Conservation (phyloP, 2,113 vertebrate species). For the Gallinago paraguaiae region DNA sequence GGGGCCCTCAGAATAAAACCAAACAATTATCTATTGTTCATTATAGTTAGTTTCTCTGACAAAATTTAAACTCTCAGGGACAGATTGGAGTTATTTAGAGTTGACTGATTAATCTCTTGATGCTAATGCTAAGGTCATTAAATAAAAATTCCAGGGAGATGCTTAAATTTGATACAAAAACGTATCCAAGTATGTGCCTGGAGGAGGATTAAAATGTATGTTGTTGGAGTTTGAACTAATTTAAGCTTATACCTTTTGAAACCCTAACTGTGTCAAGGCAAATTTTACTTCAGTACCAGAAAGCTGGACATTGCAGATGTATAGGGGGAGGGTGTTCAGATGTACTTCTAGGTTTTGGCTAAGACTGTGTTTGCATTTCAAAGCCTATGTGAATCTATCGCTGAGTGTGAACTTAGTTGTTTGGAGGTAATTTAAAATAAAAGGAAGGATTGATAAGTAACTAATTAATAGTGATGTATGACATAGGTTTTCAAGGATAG, state of each 20-base stretch:
- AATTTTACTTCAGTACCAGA: not conserved
- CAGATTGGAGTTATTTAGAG: constrained; percentile 6
- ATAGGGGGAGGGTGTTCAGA: not conserved
- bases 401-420: not conserved
- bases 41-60: not conserved
- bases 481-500: not conserved
- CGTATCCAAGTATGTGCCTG: not conserved
- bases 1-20: not conserved
- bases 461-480: not conserved
- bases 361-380: not conserved
- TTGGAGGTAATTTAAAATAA: not conserved
- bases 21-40: not conserved
- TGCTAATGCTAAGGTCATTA: not conserved
- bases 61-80: not conserved
- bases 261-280: not conserved
- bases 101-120: constrained; percentile 9
- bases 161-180: not conserved
- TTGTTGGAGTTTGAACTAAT: not conserved
- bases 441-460: not conserved
- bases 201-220: not conserved
- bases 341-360: not conserved
- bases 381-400: not conserved
- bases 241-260: not conserved
- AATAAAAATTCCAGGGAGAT: constrained; percentile 13
- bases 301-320: not conserved